phyloP scores from a whole-genome alignment of 2,113 vertebrate species.

The Chlorodrepanis virens region DNA sequence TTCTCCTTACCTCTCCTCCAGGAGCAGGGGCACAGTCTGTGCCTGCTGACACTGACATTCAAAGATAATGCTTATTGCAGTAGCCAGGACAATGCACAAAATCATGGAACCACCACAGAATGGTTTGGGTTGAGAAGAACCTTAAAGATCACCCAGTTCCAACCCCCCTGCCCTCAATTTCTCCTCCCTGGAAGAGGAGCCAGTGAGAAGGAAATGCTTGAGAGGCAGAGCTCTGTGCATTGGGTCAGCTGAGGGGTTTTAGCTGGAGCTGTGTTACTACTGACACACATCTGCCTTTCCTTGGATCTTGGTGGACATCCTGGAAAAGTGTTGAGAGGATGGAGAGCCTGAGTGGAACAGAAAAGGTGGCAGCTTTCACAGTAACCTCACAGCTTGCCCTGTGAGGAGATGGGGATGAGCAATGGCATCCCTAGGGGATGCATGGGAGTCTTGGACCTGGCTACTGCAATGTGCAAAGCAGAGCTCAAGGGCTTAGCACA shows the following conservation, averaged over 20 bases:
- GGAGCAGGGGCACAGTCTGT: background rate
- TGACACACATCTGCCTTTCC: rapidly evolving
- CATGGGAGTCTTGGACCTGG: background rate
- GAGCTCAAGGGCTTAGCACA: background rate
- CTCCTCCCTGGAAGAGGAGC: background rate
- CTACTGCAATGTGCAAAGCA: background rate
- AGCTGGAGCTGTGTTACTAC: background rate
- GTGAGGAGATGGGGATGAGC: background rate
- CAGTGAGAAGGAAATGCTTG: background rate
- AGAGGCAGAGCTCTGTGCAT: background rate
- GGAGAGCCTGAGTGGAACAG: background rate
- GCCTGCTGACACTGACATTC: background rate
- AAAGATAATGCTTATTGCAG: background rate
- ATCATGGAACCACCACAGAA: background rate
- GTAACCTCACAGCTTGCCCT: background rate
- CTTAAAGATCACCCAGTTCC: background rate
- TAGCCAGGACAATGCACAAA: background rate
- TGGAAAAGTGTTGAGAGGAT: background rate
- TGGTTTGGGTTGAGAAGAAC: background rate
- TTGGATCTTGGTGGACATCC: background rate
- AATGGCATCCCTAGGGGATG: background rate
- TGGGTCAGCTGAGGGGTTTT: background rate
- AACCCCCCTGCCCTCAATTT: background rate
- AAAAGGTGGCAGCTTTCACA: background rate
- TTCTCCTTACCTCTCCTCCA: background rate